Conservation (phyloP, 1,140 invertebrate species). For the Scaptomyza hsui region DNA sequence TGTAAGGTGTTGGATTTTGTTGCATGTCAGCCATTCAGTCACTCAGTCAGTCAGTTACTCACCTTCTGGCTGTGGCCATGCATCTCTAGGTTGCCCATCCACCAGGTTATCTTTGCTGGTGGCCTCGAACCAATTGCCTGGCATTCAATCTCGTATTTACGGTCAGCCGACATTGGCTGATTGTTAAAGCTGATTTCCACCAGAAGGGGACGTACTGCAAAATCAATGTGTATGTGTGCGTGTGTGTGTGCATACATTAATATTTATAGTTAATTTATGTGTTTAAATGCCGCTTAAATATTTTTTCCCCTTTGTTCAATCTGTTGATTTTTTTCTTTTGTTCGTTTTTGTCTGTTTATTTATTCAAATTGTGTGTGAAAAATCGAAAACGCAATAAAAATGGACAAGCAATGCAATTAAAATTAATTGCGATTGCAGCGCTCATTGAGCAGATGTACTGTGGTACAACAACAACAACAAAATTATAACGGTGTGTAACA, state of each 20-base stretch:
- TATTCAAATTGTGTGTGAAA: constrained; percentile 82
- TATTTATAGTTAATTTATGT: constrained; percentile 79
- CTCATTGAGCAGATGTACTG: constrained; percentile 18
- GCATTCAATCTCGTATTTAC: constrained; percentile 91
- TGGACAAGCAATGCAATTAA: constrained; percentile 76
- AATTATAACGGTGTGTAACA: constrained; percentile 8
- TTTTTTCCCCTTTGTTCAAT: constrained; percentile 16
- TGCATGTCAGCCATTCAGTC: neutral
- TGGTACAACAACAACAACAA: constrained; percentile 23
- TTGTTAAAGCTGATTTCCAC: constrained; percentile 91
- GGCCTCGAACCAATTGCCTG: constrained; percentile 92
- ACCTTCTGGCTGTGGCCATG: constrained; percentile 83
- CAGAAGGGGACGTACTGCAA: constrained; percentile 90
- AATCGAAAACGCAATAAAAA: constrained; percentile 76
- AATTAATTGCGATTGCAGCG: constrained; percentile 72
- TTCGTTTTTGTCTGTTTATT: constrained; percentile 55
- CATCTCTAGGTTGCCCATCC: constrained; percentile 89
- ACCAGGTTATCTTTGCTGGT: constrained; percentile 91
- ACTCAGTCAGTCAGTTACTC: constrained; percentile 4
- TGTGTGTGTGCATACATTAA: constrained; percentile 59
- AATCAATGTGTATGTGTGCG: constrained; percentile 11
- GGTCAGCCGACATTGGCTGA: constrained; percentile 91
- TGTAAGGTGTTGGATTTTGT: neutral
- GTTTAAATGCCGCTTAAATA: constrained; percentile 71
- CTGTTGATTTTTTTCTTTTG: constrained; percentile 47